Evolutionary conservation across 2,797 vertebrate species (phyloP), one percentile per base, ranked within the genome.

Genomic region (Lutra lutra): DNA sequence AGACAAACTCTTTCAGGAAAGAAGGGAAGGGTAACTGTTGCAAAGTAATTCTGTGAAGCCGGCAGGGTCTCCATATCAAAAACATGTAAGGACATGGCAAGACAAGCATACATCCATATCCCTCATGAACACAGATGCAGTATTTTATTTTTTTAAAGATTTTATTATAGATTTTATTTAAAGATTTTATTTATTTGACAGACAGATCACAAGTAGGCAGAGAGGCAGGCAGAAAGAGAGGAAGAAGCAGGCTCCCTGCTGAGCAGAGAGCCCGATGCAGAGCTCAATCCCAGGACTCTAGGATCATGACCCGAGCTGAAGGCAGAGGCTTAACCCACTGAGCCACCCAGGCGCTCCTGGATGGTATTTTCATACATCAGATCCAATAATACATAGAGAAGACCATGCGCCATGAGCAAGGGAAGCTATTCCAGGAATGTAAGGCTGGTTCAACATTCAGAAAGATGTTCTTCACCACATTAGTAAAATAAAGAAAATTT

Each of bases 361-460:
- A 72, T 12, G 43, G 38, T 79, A 66, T 54, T 79, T 84, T 86
- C 79, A 79, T 84, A 87, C 73, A 58, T 72, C 18, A 64, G 35
- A 88, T 40, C n/a, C 29, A 78, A 54, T 48, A 83, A 64, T 40
- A 88, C 4, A 88, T 35, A 70, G 66, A 93, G 48, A 48, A 32
- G 32, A 25, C 25, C 77, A 78, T 40, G 48, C 10, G 78, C 46
- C 35, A 88, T 9, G 17, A 80, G 70, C 13, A 46, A 95, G 79
- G n/a, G 21, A 83, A n/a, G 14, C 85, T 77, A 86, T 35, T 27
- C 75, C 60, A 92, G 27, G 68, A 89, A 92, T 48, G 5, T 14
- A 91, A 80, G 48, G 78, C 32, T 89, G 78, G 64, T 46, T 95
- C 62, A 75, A 54, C 56, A 84, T 83, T 90, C 43, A 86, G 66